Evolutionary conservation across 2,113 vertebrate genomes (phyloP).

Genomic region (Benitochromis conjunctus): DNA sequence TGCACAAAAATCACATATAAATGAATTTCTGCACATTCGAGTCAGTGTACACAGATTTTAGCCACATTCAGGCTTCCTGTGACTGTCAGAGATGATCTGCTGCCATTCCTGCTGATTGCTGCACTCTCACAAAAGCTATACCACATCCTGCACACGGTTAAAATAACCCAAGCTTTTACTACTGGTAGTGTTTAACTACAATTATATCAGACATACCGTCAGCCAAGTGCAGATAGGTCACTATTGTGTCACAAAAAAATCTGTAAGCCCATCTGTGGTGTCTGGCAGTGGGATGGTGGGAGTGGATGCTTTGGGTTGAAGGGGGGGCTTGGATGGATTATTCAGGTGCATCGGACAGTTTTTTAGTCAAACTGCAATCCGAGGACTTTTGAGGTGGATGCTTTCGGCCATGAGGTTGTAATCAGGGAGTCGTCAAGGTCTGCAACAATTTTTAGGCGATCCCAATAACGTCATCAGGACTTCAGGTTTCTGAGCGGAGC

Average conservation of each 20-base stretch:
- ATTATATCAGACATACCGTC: not conserved
- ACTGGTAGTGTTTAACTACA: not conserved
- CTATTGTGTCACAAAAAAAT: not conserved
- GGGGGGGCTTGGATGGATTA: not conserved
- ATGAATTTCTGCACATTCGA: accelerated
- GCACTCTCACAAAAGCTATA: not conserved
- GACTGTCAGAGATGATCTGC: not conserved
- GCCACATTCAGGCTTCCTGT: not conserved
- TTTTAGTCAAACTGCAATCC: not conserved
- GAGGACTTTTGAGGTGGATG: no score
- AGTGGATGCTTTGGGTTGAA: not conserved
- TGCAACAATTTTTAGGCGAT: no score
- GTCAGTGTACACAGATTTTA: not conserved
- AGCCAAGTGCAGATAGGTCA: not conserved
- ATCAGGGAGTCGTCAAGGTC: no score
- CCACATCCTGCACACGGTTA: not conserved
- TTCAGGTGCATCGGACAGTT: not conserved
- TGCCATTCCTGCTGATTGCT: not conserved
- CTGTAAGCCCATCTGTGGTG: not conserved
- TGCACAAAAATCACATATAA: not conserved
- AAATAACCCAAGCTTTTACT: not conserved
- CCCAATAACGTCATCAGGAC: no score
- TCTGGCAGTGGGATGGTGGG: not conserved
- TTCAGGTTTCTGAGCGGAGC: no score
- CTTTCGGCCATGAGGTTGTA: no score